Base-by-base conservation (phyloP, 1,140 invertebrate genomes). In the Zaprionus africanus region DNA sequence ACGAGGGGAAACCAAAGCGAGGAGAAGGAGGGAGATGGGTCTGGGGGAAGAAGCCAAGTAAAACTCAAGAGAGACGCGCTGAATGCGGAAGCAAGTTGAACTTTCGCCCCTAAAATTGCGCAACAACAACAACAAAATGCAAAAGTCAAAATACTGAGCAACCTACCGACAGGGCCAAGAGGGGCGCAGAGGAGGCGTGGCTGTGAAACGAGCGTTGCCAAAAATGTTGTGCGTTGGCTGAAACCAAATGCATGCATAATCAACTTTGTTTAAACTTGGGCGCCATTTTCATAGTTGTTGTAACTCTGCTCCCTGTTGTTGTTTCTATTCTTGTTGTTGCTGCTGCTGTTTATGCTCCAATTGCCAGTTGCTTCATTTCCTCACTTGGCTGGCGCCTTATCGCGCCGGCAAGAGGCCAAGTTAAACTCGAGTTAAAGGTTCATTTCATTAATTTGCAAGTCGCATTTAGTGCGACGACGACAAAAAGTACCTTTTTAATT, bases 361-460 rank as follows among this genome's bases (percentile, higher is more conserved):
- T 85, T 85, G 82, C 19, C 59, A 61, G 57, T 65, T 71, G 57
- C 26, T 46, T 58, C 56, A n/a, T n/a, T n/a, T n/a, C n/a, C 22
- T 7, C 63, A 54, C 22, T 53, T 75, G 70, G 78, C 67, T 81
- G 86, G 82, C 84, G 84, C 85, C 85, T 90, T 88, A 88, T 90
- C 85, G 85, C 59, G 31, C 72, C 13, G 65, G 78, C 75, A 76
- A 90, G 79, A 90, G 84, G 84, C 82, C 82, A 90, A 90, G 82
- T 90, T 90, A 86, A 90, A 90, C 82, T 90, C 76, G 79, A 90
- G 85, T 90, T 90, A 90, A 90, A 90, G 85, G 85, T 90, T 90
- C 85, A 90, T 90, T 90, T 90, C 85, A 90, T 90, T 90, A 90
- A 90, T 90, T 90, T 90, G 85, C 85, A 90, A 90, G 85, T 90